Conservation (phyloP, 2,797 vertebrate species). For the Nyctibius grandis region DNA sequence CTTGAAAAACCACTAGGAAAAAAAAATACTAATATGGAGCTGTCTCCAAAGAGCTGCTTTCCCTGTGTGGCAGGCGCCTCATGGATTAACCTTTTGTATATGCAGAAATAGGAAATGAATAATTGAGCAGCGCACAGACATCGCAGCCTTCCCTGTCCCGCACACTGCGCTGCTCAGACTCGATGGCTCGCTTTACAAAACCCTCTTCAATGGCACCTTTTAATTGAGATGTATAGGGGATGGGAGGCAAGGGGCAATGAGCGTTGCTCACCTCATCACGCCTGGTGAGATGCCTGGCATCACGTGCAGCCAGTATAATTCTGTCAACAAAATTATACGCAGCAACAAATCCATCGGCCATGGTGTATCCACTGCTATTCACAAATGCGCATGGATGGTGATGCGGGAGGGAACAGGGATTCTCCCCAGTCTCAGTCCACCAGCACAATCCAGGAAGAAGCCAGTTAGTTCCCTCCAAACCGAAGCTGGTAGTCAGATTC, state of each 20-base stretch:
- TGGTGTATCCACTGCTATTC: fast-evolving
- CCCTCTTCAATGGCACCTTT: not conserved
- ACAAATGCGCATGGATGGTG: fast-evolving
- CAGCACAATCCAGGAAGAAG: not conserved
- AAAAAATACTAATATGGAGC: not conserved
- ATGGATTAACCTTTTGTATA: slow-evolving; percentile 59
- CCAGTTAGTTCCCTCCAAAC: not conserved
- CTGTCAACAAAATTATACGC: not conserved
- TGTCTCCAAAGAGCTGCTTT: slow-evolving; percentile 59
- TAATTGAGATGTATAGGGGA: not conserved
- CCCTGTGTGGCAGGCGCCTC: slow-evolving; percentile 37
- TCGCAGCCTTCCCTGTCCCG: not conserved
- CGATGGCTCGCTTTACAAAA: not conserved
- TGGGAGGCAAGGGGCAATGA: not conserved
- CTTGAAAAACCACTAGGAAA: slow-evolving; percentile 8
- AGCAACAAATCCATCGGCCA: fast-evolving
- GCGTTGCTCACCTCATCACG: not conserved
- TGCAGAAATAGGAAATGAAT: slow-evolving; percentile 57
- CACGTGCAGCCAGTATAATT: not conserved
- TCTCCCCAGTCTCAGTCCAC: not conserved
- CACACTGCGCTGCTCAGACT: not conserved
- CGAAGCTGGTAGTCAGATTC: not conserved
- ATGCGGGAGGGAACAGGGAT: not conserved
- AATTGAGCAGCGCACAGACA: slow-evolving; percentile 16
- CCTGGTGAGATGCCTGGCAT: not conserved